Conservation (phyloP, 2,797 vertebrate species). For the Siniperca scherzeri region DNA sequence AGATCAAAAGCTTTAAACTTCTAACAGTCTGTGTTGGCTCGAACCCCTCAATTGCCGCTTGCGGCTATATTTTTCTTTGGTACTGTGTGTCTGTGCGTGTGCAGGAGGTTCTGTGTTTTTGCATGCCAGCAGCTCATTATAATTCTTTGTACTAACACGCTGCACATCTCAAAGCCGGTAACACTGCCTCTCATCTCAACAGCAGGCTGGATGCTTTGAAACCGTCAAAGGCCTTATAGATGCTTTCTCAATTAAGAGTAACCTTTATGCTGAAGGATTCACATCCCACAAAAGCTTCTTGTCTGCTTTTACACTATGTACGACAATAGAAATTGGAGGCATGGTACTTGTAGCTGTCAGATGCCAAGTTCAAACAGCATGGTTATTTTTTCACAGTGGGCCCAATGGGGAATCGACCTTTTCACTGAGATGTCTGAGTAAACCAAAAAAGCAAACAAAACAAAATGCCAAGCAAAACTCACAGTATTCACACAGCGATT, state of each 20-base stretch:
- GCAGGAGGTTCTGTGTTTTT: constrained; percentile 36
- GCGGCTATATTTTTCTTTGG: not conserved
- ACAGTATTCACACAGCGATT: constrained; percentile 7
- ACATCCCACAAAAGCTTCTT: constrained; percentile 52
- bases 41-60: too few species aligned
- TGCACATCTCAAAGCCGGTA: constrained; percentile 43
- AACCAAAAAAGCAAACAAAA: constrained; percentile 57
- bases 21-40: too few species aligned
- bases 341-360: constrained; percentile 67
- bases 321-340: constrained; percentile 60
- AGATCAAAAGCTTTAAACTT: too few species aligned
- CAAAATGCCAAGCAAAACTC: constrained; percentile 54
- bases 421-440: constrained; percentile 66
- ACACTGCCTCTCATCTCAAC: constrained; percentile 65
- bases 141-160: constrained; percentile 53
- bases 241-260: constrained; percentile 76
- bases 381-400: constrained; percentile 23
- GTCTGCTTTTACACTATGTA: constrained; percentile 63
- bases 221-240: constrained; percentile 64
- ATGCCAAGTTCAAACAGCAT: constrained; percentile 47
- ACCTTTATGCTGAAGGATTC: constrained; percentile 70
- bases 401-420: constrained; percentile 69
- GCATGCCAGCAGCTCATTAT: constrained; percentile 66
- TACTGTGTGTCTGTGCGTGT: not conserved
- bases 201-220: constrained; percentile 57